A percentile compares a stretch with the other conserved stretches of the same genome.
Conservation (phyloP, 2,888 invertebrate species). For the Dromius quadrimaculatus region DNA sequence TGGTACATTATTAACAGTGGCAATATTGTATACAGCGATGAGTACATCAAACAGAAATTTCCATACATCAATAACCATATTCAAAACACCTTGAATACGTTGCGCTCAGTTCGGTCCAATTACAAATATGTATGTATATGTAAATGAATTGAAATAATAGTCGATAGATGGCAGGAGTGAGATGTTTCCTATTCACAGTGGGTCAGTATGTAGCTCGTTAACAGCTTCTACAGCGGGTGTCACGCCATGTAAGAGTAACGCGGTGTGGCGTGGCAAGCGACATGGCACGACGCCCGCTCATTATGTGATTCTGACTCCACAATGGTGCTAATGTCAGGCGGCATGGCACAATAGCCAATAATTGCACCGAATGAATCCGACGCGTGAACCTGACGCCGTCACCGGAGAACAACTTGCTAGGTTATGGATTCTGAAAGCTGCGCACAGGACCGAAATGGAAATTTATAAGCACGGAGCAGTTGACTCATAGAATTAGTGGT, state of each 20-base stretch:
- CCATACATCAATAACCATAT: conserved; percentile 10
- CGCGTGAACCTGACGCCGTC: too few relatives aligned
- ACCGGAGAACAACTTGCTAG: too few relatives aligned
- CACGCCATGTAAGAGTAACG: conserved; percentile 54
- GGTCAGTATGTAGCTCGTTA: conserved; percentile 39
- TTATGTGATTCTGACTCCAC: conserved; percentile 54
- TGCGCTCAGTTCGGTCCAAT: background rate
- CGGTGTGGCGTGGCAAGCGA: conserved; percentile 47
- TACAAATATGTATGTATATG: conserved; percentile 7
- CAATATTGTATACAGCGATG: too few relatives aligned
- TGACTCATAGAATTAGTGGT: too few relatives aligned
- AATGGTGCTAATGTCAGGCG: conserved; percentile 61
- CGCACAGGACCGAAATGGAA: too few relatives aligned
- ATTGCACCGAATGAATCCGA: conserved; percentile 60
- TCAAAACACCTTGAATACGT: background rate
- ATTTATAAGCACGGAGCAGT: too few relatives aligned
- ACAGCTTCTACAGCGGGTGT: conserved; percentile 48
- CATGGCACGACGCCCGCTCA: conserved; percentile 31
- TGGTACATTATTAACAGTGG: too few relatives aligned
- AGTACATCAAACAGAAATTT: background rate
- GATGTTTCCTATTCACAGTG: conserved; percentile 31
- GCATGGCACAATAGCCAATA: conserved; percentile 61
- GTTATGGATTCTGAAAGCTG: too few relatives aligned
- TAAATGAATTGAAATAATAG: background rate
- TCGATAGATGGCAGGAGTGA: conserved; percentile 23